phyloP scores from a whole-genome alignment of 2,888 invertebrate species.

The Macaria liturata region DNA sequence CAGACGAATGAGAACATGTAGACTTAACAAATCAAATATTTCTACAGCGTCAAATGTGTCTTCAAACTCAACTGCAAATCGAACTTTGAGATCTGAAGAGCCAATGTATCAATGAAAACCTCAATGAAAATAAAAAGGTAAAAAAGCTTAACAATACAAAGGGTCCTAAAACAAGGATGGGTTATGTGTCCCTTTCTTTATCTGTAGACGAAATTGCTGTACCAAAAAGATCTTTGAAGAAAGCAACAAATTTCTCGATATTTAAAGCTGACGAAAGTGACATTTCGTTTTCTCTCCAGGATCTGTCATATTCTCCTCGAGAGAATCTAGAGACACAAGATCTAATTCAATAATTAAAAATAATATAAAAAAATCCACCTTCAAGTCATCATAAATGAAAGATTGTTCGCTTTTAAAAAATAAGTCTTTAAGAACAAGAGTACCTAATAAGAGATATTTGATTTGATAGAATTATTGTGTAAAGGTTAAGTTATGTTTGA shows the following conservation, averaged over 20 bases:
- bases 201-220: slow-evolving; percentile 2
- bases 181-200: slow-evolving; percentile 19
- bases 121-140: slow-evolving; percentile 3
- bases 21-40: slow-evolving; percentile 25
- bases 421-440: slow-evolving; percentile 12
- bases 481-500: too few species aligned
- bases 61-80: slow-evolving; percentile 19
- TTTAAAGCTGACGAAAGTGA: slow-evolving; percentile 29
- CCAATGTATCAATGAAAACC: neutral
- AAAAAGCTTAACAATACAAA: slow-evolving; percentile 7
- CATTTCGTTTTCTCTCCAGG: slow-evolving; percentile 36
- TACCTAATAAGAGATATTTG: slow-evolving; percentile 19
- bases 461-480: slow-evolving; percentile 3
- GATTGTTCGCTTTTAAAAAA: neutral
- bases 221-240: slow-evolving; percentile 12
- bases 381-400: neutral
- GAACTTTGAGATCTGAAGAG: slow-evolving; percentile 21
- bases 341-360: slow-evolving; percentile 2
- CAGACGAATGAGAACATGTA: slow-evolving; percentile 39
- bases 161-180: neutral
- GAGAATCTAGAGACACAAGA: too few species aligned
- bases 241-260: neutral
- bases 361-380: slow-evolving; percentile 1
- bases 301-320: slow-evolving; percentile 21
- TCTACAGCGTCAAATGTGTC: slow-evolving; percentile 25